A percentile compares a stretch with the other conserved stretches of the same genome.
Conservation (phyloP, 1,140 invertebrate genomes). For the Eciton burchellii region DNA sequence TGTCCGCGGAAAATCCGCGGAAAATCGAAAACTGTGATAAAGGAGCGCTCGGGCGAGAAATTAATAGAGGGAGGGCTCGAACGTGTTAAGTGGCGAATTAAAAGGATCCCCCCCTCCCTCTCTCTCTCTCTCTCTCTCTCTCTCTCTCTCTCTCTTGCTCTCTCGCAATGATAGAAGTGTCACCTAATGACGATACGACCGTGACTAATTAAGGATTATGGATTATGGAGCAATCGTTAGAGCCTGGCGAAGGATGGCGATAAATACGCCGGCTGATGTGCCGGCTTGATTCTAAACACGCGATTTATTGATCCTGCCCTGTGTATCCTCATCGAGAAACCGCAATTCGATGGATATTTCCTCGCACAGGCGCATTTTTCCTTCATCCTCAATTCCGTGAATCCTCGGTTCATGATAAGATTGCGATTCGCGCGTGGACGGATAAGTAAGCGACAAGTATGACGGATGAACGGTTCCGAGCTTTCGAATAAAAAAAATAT, state of each 20-base stretch:
- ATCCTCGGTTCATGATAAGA: not conserved
- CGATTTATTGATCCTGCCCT: not conserved
- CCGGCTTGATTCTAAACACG: not conserved
- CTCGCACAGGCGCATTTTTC: not conserved
- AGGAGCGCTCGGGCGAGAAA: slow-evolving; percentile 60
- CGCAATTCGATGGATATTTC: not conserved
- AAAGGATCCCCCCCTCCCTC: not conserved
- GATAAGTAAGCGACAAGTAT: not conserved
- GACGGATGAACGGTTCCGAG: not conserved
- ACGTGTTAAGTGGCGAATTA: slow-evolving; percentile 47
- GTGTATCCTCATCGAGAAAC: not conserved
- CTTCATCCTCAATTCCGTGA: not conserved
- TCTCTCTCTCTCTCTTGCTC: not conserved
- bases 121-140: slow-evolving; percentile 17
- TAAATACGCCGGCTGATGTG: not conserved
- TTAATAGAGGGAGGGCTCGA: slow-evolving; percentile 68
- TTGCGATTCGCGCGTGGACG: not conserved
- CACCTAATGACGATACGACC: not conserved
- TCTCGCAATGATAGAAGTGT: slow-evolving; percentile 19
- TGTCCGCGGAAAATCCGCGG: slow-evolving; percentile 35
- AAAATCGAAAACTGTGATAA: slow-evolving; percentile 64
- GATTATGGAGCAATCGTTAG: not conserved
- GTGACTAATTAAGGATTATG: slow-evolving; percentile 42
- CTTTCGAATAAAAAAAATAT: not conserved
- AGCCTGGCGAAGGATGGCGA: not conserved